Conservation (phyloP, 2,113 vertebrate genomes). For the Atherinomorus stipes region DNA sequence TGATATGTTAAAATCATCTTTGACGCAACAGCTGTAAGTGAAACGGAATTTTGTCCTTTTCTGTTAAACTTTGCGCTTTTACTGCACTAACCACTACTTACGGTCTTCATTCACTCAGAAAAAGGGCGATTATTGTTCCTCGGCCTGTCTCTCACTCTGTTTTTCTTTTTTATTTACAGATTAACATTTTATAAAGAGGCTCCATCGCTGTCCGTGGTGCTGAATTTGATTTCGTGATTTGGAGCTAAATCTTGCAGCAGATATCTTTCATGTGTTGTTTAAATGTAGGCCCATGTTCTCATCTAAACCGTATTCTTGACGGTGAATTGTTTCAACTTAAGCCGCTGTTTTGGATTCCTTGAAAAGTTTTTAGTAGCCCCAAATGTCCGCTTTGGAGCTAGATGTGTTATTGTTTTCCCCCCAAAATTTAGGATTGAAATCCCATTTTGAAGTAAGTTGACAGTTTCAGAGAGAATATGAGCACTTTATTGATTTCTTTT, state of each 20-base stretch:
- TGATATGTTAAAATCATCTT: too few relatives aligned
- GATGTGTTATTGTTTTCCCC: neutral
- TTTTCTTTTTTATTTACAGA: neutral
- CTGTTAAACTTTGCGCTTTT: slow-evolving; percentile 21
- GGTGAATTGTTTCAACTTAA: neutral
- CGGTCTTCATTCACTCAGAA: slow-evolving; percentile 32
- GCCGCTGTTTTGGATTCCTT: neutral
- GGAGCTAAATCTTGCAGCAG: neutral
- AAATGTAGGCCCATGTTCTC: neutral
- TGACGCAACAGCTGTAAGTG: neutral
- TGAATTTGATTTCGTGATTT: slow-evolving; percentile 60
- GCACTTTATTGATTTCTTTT: neutral
- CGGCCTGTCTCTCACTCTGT: slow-evolving; percentile 21
- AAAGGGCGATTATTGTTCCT: slow-evolving; percentile 67
- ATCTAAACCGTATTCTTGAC: neutral
- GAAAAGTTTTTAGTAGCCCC: neutral
- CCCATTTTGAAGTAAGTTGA: too few relatives aligned
- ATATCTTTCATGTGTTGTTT: neutral
- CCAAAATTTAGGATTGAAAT: too few relatives aligned
- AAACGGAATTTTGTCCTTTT: neutral
- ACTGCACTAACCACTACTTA: slow-evolving; percentile 38
- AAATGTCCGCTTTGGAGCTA: neutral
- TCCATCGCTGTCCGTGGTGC: slow-evolving; percentile 75
- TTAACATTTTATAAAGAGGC: slow-evolving; percentile 1
- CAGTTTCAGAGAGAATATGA: neutral